Conservation (phyloP, 2,888 invertebrate genomes). For the Galerucella nymphaeae region DNA sequence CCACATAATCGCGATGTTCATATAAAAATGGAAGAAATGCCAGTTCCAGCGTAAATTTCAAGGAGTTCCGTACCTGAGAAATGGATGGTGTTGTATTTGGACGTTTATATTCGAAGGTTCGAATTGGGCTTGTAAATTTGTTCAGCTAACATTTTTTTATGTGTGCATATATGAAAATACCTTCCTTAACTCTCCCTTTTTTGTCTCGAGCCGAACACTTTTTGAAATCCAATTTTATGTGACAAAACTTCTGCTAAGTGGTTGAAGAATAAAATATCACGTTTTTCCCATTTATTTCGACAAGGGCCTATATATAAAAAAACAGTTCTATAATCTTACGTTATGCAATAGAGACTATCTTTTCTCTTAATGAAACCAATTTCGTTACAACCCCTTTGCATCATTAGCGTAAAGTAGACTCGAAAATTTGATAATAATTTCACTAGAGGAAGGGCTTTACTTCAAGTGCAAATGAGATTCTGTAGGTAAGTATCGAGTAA, state of each 20-base stretch:
- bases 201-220: no score
- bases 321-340: background rate
- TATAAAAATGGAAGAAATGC: no score
- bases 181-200: no score
- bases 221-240: no score
- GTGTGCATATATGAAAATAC: no score
- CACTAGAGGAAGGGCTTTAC: constrained; percentile 15
- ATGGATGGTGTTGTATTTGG: no score
- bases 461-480: background rate
- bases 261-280: constrained; percentile 4
- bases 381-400: constrained; percentile 31
- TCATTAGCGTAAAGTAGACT: constrained; percentile 36
- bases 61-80: no score
- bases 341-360: constrained; percentile 20
- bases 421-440: constrained; percentile 37
- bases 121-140: no score
- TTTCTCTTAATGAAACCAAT: constrained; percentile 35
- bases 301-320: background rate
- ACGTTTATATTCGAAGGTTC: no score
- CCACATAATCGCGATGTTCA: no score
- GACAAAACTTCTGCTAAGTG: background rate
- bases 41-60: no score
- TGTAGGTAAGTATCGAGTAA: constrained; percentile 10
- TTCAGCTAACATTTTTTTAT: no score
- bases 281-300: background rate